These are phyloP conservation scores for Nysson spinosus DNA, from an alignment of 2,888 invertebrate genomes.

Conservation along the genomic window DNA sequence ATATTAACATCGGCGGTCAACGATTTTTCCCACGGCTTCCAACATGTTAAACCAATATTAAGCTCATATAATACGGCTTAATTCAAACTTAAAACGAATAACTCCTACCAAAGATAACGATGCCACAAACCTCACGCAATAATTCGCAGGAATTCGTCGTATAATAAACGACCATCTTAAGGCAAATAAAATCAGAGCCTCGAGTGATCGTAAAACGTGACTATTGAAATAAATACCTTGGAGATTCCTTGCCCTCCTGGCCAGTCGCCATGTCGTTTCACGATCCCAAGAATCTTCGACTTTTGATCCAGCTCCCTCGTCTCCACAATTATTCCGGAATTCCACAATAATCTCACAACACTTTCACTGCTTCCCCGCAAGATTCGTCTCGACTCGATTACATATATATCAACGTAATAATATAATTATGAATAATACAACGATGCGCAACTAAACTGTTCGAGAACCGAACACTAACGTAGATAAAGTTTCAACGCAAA, in stretches of 20 bases:
- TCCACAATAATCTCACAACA: constrained; percentile 50
- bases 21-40: too few relatives aligned
- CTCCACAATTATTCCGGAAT: constrained; percentile 29
- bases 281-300: constrained; percentile 30
- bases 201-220: neutral
- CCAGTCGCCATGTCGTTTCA: constrained; percentile 69
- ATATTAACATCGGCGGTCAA: too few relatives aligned
- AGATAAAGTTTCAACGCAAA: too few relatives aligned
- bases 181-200: neutral
- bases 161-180: too few relatives aligned
- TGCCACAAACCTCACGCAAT: too few relatives aligned
- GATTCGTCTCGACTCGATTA: constrained; percentile 13
- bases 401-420: neutral
- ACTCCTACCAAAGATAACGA: too few relatives aligned
- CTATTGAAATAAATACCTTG: constrained; percentile 66
- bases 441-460: neutral
- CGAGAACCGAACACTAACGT: neutral
- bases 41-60: too few relatives aligned
- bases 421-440: neutral
- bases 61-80: too few relatives aligned
- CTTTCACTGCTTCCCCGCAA: constrained; percentile 40
- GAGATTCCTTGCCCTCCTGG: constrained; percentile 74
- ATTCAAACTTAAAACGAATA: too few relatives aligned
- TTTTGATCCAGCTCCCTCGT: neutral
- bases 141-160: too few relatives aligned